Base-by-base conservation (phyloP, 2,113 vertebrate genomes). In the Chelonoidis abingdonii region DNA sequence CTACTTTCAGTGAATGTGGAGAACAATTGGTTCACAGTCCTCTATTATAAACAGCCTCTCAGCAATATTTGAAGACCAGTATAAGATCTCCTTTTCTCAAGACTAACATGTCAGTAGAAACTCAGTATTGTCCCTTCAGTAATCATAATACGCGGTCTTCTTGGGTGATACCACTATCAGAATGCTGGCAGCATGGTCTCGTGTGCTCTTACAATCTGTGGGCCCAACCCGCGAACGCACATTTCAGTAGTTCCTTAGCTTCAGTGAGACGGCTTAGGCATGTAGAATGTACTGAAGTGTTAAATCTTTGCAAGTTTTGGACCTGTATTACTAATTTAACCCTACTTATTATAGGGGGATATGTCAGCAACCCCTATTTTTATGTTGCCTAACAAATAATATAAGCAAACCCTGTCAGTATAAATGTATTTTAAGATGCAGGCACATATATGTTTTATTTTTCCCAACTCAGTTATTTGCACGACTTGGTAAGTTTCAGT, bases 331-430 rank as follows among this genome's bases (percentile, higher is more conserved):
- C 62, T 25, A 12, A 6, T 76, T 10, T 76, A 76, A 44, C 25
- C 4, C 9, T 41, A 3, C 11, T 78, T 47, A 47, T 78, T 78
- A 14, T 76, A 25, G 22, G 41, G 22, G 38, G 10, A 4, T 89
- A 92, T 95, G 96, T 83, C 25, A 16, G 41, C 25, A 44, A 10
- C 6, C 44, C 90, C 52, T 41, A 14, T 87, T 27, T 8, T 92
- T 95, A 24, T 10, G 2, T 41, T 88, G 88, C 96, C 88, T 78
- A 56, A 83, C 85, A 0, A 0, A 93, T 94, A 96, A 90, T 89
- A 94, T 87, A 87, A 94, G 89, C 83, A 92, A 97, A 91, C 25
- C 35, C 59, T n/a, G 65, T 83, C 86, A 83, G 91, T 85, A 92
- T 81, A 91, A 92, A 91, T 49, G 83, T 50, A 56, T 89, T 91